Evolutionary conservation across 2,797 vertebrate genomes (phyloP).

Genomic region (Salarias fasciatus): DNA sequence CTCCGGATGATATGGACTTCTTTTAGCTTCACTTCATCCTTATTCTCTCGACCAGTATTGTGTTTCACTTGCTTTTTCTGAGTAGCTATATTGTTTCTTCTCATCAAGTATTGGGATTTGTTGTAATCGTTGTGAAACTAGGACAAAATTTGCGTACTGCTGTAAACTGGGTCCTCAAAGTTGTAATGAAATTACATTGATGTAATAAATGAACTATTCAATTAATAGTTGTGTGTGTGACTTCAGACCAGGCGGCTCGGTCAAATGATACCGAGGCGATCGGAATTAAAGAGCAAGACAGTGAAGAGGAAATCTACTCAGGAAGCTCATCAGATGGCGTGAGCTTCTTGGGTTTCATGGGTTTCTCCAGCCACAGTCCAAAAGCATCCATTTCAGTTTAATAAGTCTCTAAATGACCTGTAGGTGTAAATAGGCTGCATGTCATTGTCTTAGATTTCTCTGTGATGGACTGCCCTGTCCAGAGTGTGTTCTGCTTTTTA

Average conservation of each 20-base stretch:
- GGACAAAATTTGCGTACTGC: slow-evolving; percentile 30
- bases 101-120: slow-evolving; percentile 37
- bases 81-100: slow-evolving; percentile 19
- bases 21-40: slow-evolving; percentile 79
- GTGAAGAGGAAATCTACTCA: too few relatives aligned
- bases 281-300: not conserved
- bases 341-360: too few relatives aligned
- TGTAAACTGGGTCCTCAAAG: slow-evolving; percentile 64
- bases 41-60: slow-evolving; percentile 10
- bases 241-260: slow-evolving; percentile 1
- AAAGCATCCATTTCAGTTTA: too few relatives aligned
- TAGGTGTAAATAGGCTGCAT: too few relatives aligned
- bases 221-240: not conserved
- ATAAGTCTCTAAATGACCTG: too few relatives aligned
- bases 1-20: slow-evolving; percentile 93
- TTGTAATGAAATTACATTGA: slow-evolving; percentile 31
- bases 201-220: slow-evolving; percentile 12
- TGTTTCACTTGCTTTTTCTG: slow-evolving; percentile 30
- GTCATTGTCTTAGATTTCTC: too few relatives aligned
- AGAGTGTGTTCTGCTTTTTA: too few relatives aligned
- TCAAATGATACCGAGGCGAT: not conserved
- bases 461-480: too few relatives aligned
- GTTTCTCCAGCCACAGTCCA: too few relatives aligned
- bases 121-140: slow-evolving; percentile 42
- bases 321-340: too few relatives aligned